A percentile compares a stretch with the other conserved stretches of the same genome.
Conservation (phyloP, 2,888 invertebrate genomes). For the Melitaea athalia region DNA sequence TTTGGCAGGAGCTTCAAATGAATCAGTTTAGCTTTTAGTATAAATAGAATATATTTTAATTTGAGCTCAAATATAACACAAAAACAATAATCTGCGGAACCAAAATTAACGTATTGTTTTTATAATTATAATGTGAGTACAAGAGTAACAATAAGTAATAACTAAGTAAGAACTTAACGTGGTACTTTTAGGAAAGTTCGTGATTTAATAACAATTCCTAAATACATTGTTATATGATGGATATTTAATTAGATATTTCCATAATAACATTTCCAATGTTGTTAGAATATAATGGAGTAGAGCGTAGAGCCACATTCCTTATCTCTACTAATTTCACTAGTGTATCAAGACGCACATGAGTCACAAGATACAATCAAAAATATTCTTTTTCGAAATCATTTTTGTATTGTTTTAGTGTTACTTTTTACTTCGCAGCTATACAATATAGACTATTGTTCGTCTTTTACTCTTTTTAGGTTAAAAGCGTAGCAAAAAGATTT, state of each 20-base stretch:
- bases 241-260: conserved; percentile 15
- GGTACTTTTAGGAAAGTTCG: conserved; percentile 10
- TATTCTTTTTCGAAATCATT: not conserved
- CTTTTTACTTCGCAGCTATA: too few relatives aligned
- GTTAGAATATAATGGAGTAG: not conserved
- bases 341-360: conserved; percentile 1
- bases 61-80: too few relatives aligned
- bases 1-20: conserved; percentile 17
- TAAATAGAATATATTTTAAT: too few relatives aligned
- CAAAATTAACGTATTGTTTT: not conserved
- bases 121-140: conserved; percentile 11
- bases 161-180: not conserved
- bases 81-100: not conserved
- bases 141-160: too few relatives aligned
- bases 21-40: conserved; percentile 14
- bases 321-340: not conserved
- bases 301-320: not conserved
- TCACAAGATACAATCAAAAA: not conserved
- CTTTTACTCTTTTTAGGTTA: too few relatives aligned
- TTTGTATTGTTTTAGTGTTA: not conserved
- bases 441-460: too few relatives aligned
- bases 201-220: conserved; percentile 15
- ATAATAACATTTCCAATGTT: conserved; percentile 1
- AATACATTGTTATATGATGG: conserved; percentile 5
- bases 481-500: too few relatives aligned